Evolutionary conservation across 2,888 invertebrate species (phyloP), one percentile per base, ranked within the genome.

Genomic region (Siphlonurus alternatus): DNA sequence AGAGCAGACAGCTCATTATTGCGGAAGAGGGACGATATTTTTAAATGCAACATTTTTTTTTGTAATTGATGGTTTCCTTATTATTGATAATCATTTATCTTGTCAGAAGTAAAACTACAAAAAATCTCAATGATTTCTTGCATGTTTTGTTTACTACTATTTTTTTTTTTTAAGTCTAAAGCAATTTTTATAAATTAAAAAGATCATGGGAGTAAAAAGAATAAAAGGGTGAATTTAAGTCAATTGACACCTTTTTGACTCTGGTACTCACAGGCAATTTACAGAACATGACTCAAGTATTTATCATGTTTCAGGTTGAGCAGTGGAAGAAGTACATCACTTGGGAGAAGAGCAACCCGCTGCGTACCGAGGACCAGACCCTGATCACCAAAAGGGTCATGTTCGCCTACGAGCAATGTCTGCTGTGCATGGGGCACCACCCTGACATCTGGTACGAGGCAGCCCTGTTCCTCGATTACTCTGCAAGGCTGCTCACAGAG

Each of bases 381-480:
- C 77, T 94, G 10, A 88, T 97, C 10, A 95, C 96, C 0, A 85
- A 93, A 63, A 80, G 98, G 68, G 98, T 99, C 0, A 95, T 97
- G 86, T 99, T 98, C 80, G 97, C 98, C 0, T 94, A 98, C 68
- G 99, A 99, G 73, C 98, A 99, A 76, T 94, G 97, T 70, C 78
- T 99, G 61, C 78, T 99, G 59, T 98, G 98, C 72, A 79, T 99
- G 51, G 95, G 96, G 0, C 97, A 97, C 77, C 96, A 98, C 75
- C 95, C 98, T 0, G 98, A 99, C 69, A 92, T 99, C 66, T 99
- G 99, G 99, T 93, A 95, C 75, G 98, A 99, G 77, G 97, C 98
- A 0, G 96, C 98, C 0, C 89, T 94, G 73, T 99, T 94, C 78
- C 81, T 99, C 61, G 97, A 99, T 75, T 88, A 93, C 73, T 94